Percentiles rank a stretch among this genome's conserved stretches.
These are phyloP conservation scores for Pelobates fuscus DNA, from an alignment of 2,113 vertebrate species.

Conservation along the genomic window DNA sequence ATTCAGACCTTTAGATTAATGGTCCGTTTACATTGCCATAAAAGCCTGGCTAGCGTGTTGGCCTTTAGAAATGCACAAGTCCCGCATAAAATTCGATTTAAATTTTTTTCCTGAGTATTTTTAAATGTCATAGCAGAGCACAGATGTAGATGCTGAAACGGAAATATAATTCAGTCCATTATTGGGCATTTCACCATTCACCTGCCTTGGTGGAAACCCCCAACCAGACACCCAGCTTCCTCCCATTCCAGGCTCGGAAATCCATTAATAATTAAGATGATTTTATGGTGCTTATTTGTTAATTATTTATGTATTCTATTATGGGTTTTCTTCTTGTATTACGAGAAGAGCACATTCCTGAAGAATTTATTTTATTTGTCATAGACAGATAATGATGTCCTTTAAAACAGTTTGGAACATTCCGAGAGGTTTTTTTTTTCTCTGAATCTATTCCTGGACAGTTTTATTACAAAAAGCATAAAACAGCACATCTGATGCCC, in stretches of 20 bases:
- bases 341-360: not conserved
- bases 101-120: too few relatives aligned
- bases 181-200: too few relatives aligned
- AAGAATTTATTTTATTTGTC: not conserved
- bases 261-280: not conserved
- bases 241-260: not conserved
- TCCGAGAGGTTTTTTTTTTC: not conserved
- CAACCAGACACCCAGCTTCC: not conserved
- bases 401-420: not conserved
- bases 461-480: constrained; percentile 37
- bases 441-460: constrained; percentile 3
- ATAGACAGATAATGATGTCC: not conserved
- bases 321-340: not conserved
- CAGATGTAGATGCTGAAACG: too few relatives aligned
- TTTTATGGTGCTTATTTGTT: not conserved
- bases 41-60: too few relatives aligned
- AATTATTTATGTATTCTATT: not conserved
- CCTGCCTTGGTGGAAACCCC: too few relatives aligned
- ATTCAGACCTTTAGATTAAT: too few relatives aligned
- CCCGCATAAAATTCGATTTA: too few relatives aligned
- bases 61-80: too few relatives aligned
- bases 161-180: too few relatives aligned
- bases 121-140: too few relatives aligned
- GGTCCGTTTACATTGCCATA: too few relatives aligned
- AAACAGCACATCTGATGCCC: constrained; percentile 46